Conservation (phyloP, 2,113 vertebrate species). For the Microcebus tavaratra region DNA sequence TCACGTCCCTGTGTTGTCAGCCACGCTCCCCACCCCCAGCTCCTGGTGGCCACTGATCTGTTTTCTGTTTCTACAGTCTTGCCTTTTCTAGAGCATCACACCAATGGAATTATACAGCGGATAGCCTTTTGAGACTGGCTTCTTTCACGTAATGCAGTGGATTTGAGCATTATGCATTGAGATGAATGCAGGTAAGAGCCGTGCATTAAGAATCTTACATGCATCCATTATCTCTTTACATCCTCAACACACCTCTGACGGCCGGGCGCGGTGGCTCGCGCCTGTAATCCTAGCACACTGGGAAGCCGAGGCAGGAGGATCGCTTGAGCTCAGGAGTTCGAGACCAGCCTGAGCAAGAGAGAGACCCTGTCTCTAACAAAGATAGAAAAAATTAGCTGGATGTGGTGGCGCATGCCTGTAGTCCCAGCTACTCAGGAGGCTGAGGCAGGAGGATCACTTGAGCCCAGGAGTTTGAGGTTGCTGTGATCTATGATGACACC, state of each 20-base stretch:
- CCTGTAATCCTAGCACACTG: no score
- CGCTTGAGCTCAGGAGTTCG: no score
- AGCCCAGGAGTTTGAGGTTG: no score
- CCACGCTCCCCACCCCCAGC: background rate
- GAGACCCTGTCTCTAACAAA: no score
- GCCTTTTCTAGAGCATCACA: background rate
- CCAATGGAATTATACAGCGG: background rate
- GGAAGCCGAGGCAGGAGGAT: no score
- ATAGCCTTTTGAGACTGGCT: background rate
- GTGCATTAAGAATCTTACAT: background rate
- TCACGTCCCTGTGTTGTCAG: background rate
- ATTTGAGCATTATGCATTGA: background rate
- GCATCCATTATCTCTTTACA: background rate
- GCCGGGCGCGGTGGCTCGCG: no score
- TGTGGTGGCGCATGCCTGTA: no score
- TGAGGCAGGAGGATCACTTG: no score
- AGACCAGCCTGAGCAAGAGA: no score
- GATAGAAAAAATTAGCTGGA: no score
- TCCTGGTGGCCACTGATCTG: background rate
- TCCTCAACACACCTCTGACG: background rate
- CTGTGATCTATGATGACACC: no score
- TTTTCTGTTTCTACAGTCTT: background rate
- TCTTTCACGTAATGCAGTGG: background rate
- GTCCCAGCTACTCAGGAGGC: no score
- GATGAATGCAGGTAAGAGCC: background rate